Percentiles rank a stretch among this genome's conserved stretches.
Conservation (phyloP, 1,140 invertebrate genomes). For the Camponotus floridanus region DNA sequence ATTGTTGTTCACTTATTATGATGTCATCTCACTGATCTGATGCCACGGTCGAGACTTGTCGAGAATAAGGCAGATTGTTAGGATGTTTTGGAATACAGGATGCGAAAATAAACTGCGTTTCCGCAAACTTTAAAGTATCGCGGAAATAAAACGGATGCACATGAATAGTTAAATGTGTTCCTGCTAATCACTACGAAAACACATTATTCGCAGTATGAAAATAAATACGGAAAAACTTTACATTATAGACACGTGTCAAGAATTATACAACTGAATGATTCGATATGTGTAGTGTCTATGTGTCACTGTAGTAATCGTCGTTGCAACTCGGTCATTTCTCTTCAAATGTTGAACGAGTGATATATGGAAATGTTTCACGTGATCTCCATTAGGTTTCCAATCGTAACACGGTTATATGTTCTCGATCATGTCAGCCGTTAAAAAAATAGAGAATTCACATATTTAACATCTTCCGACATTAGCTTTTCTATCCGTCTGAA, state of each 20-base stretch:
- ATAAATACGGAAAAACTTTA: not conserved
- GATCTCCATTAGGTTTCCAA: not conserved
- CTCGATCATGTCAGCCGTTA: not conserved
- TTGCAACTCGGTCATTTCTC: not conserved
- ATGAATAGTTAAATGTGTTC: not conserved
- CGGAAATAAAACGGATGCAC: not conserved
- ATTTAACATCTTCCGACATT: not conserved
- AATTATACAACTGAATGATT: slow-evolving; percentile 50
- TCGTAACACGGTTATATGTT: not conserved
- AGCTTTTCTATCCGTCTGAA: not conserved
- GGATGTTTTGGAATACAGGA: not conserved
- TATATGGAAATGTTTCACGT: not conserved
- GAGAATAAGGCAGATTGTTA: slow-evolving; percentile 5
- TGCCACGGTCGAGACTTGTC: slow-evolving; percentile 22
- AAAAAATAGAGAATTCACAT: not conserved
- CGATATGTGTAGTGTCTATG: not conserved
- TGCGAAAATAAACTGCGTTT: not conserved
- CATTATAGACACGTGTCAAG: slow-evolving; percentile 10
- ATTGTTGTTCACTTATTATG: slow-evolving; percentile 41
- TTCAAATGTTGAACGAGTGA: not conserved
- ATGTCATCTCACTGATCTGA: slow-evolving; percentile 40
- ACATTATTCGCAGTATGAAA: not conserved
- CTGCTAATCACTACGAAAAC: not conserved
- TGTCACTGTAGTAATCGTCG: not conserved
- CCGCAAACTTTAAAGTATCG: not conserved